Base-by-base conservation (phyloP, 2,888 invertebrate genomes). In the Hydriomena furcata region DNA sequence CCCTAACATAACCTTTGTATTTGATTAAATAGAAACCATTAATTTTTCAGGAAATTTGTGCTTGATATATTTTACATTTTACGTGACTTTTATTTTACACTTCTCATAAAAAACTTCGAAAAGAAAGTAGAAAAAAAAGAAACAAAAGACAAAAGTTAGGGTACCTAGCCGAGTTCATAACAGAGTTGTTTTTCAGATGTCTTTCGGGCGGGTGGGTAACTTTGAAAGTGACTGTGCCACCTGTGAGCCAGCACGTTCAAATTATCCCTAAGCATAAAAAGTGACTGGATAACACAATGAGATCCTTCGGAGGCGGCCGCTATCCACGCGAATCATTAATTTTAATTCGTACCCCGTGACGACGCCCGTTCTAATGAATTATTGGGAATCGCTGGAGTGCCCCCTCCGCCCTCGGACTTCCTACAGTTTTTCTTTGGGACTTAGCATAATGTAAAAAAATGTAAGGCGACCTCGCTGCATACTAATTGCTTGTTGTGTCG, bases 391-490 rank as follows among this genome's bases (percentile, higher is more conserved):
- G 84, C 76, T 74, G 74, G 75, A 82, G 79, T 75, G 66, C 71
- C 72, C 70, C 72, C 80, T 66, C 65, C 72, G 64, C 75, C 78
- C 71, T 63, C 70, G 73, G 71, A 80, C 80, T 77, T 82, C 71
- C 75, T 73, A 77, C 80, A 80, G 76, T 85, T 85, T 85, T 86
- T 85, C 86, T 82, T 81, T 66, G 71, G 75, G 84, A 82, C 84
- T 88, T 86, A 84, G 82, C 83, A 85, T 89, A 89, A 90, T 89
- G 86, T 84, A 69, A 88, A 90, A 90, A 89, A 90, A 89, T 88
- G 87, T 84, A 78, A 73, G 73, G 82, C 76, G 73, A 73, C 80
- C 77, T 77, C 69, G 73, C 80, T 80, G 90, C 85, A 89, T 90
- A 89, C 90, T 89, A 89, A 90, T 90, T 87, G 77, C 76, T 83